Evolutionary conservation across 2,888 invertebrate genomes (phyloP).

Genomic region (Dicranocentrus wangi): DNA sequence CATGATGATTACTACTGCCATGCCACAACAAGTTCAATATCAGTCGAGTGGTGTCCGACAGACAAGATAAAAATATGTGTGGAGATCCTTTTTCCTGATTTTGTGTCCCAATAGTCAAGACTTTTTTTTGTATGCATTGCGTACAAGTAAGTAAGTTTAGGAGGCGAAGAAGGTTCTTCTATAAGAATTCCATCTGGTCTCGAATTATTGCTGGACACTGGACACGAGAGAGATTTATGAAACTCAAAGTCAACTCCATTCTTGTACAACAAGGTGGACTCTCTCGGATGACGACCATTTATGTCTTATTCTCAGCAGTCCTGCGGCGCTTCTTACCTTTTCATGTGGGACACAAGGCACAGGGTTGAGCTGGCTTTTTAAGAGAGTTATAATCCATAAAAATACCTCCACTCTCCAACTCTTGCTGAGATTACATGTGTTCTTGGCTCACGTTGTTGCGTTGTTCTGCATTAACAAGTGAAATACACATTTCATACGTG

Average conservation of each 20-base stretch:
- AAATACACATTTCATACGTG: not conserved
- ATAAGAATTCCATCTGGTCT: no score
- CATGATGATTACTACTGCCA: not conserved
- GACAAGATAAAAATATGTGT: no score
- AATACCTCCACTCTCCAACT: not conserved
- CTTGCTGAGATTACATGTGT: slow-evolving; percentile 38
- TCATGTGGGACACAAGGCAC: slow-evolving; percentile 14
- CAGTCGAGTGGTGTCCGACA: no score
- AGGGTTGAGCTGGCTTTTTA: not conserved
- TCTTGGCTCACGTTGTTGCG: slow-evolving; percentile 28
- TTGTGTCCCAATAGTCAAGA: no score
- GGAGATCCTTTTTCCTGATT: no score
- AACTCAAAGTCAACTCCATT: no score
- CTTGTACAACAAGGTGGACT: not conserved
- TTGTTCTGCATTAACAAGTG: slow-evolving; percentile 10
- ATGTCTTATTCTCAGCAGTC: slow-evolving; percentile 48
- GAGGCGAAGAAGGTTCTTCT: no score
- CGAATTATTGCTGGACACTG: no score
- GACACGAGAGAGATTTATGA: not conserved
- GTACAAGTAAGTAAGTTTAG: no score
- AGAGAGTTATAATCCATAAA: not conserved
- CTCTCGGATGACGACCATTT: slow-evolving; percentile 41
- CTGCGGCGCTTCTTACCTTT: slow-evolving; percentile 37
- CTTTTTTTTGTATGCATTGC: no score
- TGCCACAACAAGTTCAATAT: not conserved